Evolutionary conservation across 2,797 vertebrate species (phyloP), one percentile per base, ranked within the genome.

Genomic region (Parotocinclus haroldoi): DNA sequence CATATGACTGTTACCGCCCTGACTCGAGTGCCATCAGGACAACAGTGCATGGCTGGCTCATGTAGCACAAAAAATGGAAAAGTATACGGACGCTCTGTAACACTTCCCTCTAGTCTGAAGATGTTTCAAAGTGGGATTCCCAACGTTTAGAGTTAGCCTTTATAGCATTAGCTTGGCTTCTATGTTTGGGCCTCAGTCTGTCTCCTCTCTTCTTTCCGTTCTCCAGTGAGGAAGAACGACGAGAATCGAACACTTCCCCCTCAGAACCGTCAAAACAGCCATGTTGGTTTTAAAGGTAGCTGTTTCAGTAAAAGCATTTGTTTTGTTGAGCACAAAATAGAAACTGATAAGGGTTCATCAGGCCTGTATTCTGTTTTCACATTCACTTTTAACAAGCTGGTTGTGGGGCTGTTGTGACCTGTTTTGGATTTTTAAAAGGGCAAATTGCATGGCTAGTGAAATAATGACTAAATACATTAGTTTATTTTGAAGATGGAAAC

Each of bases 21-120:
- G 63, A 70, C 53, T 27, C 36, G 51, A 69, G 64, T 66, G 11
- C 66, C 65, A 76, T 71, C 57, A 62, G 74, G 73, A 44, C 67
- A 78, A 79, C 85, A 82, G 86, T 84, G 80, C 87, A 87, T 87
- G 86, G 87, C 88, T 88, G 87, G 87, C 84, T 86, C 83, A 84
- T 88, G 86, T 85, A 88, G 87, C 87, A 87, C 85, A 82, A 58
- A 63, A 19, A 46, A 60, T 16, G 55, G 11, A 27, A 42, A 17
- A 63, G 48, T 37, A 36, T 11, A 70, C 61, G 73, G 77, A 78
- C 64, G 48, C 76, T 68, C 19, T 54, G 14, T 58, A 18, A 56
- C 14, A 18, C 45, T 60, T 19, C 64, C 60, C 14, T 69, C 14
- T 50, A 16, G 66, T 59, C 58, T 27, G 19, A 55, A 16, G 7